phyloP scores from a whole-genome alignment of 2,888 invertebrate species.

The Drosophila yooni region DNA sequence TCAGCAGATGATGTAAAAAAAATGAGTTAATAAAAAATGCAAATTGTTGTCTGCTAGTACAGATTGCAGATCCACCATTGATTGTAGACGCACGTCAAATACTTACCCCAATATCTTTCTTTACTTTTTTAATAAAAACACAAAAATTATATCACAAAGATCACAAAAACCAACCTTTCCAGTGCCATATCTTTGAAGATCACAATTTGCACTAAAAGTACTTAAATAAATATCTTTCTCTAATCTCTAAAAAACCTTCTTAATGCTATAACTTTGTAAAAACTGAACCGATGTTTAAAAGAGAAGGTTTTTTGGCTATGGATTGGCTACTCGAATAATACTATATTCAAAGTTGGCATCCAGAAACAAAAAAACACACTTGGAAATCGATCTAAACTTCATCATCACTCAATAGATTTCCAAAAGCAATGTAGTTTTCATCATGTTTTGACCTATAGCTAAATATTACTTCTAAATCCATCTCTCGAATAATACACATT shows the following conservation, averaged over 20 bases:
- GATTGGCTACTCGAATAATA: background rate
- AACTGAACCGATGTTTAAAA: background rate
- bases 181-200: too few species aligned
- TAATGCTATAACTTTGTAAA: background rate
- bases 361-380: too few species aligned
- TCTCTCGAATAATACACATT: too few species aligned
- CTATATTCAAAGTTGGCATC: background rate
- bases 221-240: too few species aligned
- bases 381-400: too few species aligned
- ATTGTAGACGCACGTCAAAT: too few species aligned
- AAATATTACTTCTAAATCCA: background rate
- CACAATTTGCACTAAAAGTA: too few species aligned
- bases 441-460: background rate
- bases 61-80: too few species aligned
- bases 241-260: background rate
- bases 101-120: too few species aligned
- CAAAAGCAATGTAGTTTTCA: background rate
- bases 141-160: too few species aligned
- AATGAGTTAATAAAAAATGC: background rate
- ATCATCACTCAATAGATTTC: background rate
- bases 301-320: accelerated
- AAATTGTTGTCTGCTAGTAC: background rate
- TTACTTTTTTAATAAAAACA: too few species aligned
- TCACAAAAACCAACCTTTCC: too few species aligned
- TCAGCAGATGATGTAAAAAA: background rate